Percentiles rank a stretch among this genome's conserved stretches.
Evolutionary conservation across 2,888 invertebrate genomes (phyloP).

Genomic region (Drosophila cyrtoloma): DNA sequence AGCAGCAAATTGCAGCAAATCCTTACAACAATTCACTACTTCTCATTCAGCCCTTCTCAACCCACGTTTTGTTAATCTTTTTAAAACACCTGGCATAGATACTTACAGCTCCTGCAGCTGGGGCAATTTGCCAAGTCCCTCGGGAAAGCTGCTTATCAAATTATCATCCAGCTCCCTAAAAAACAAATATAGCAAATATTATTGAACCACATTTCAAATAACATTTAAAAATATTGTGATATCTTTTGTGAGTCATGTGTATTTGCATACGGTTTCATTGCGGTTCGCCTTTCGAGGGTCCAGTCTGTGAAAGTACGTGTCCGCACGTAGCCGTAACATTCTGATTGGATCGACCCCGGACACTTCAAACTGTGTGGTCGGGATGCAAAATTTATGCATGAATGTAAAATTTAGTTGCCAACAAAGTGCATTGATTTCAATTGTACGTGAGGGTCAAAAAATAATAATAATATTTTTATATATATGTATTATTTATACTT

Average conservation of each 20-base stretch:
- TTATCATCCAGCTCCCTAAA: constrained; percentile 92
- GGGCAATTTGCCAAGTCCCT: constrained; percentile 90
- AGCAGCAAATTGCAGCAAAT: constrained; percentile 15
- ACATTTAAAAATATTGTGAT: constrained; percentile 49
- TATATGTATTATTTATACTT: not conserved
- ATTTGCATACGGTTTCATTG: constrained; percentile 57
- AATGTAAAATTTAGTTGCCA: constrained; percentile 53
- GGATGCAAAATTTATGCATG: constrained; percentile 68
- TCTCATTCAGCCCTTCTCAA: not conserved
- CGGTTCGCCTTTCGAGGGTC: constrained; percentile 57
- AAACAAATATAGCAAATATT: constrained; percentile 31
- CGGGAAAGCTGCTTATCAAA: constrained; percentile 90
- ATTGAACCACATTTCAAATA: constrained; percentile 42
- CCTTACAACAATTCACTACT: not conserved
- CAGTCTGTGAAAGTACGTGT: constrained; percentile 70
- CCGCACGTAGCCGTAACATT: constrained; percentile 60
- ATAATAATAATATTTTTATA: not conserved
- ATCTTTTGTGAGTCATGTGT: constrained; percentile 36
- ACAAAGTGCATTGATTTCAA: constrained; percentile 65
- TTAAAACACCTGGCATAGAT: constrained; percentile 65
- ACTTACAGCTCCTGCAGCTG: constrained; percentile 95
- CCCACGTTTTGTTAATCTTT: constrained; percentile 36
- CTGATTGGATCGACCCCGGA: constrained; percentile 46
- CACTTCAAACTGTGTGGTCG: constrained; percentile 28
- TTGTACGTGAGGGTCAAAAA: constrained; percentile 50